Evolutionary conservation across 23 tunicate genomes (phyloP).

Genomic region (Halocynthia roretzi): DNA sequence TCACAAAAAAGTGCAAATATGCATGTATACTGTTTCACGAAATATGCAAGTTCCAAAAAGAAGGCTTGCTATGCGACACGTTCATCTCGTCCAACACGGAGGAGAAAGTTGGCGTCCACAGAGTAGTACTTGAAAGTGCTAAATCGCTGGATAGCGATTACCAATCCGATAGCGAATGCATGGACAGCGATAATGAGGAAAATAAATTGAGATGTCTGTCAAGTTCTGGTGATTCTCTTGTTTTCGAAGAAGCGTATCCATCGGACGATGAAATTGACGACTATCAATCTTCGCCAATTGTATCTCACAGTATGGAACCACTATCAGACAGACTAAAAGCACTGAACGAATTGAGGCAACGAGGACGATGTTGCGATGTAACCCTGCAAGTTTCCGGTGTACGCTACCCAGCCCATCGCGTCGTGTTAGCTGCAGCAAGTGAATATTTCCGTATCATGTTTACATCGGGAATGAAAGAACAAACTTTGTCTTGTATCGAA

Average conservation of each 20-base stretch:
- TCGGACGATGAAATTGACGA: not conserved
- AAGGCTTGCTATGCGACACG: constrained; percentile 66
- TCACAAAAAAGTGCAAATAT: no score
- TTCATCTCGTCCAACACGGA: constrained; percentile 1
- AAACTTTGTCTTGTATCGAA: constrained; percentile 5
- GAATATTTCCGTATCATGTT: constrained; percentile 87
- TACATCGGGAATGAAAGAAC: constrained; percentile 65
- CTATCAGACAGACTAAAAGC: constrained; percentile 32
- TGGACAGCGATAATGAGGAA: constrained; percentile 15
- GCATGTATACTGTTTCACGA: constrained; percentile 37
- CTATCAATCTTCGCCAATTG: not conserved
- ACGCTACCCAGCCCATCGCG: constrained; percentile 56
- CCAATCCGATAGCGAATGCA: constrained; percentile 12
- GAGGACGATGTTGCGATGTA: constrained; percentile 64
- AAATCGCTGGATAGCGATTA: constrained; percentile 31
- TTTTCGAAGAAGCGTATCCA: constrained; percentile 44
- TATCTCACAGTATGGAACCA: not conserved
- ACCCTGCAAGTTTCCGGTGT: constrained; percentile 40
- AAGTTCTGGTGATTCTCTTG: constrained; percentile 4
- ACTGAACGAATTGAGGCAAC: constrained; percentile 43
- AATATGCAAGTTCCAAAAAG: constrained; percentile 63
- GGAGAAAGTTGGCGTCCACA: constrained; percentile 38
- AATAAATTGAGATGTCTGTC: not conserved
- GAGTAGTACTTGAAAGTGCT: constrained; percentile 64
- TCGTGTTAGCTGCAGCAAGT: constrained; percentile 85